These are phyloP conservation scores for Nanorana parkeri DNA, from an alignment of 2,113 vertebrate species.

Conservation along the genomic window DNA sequence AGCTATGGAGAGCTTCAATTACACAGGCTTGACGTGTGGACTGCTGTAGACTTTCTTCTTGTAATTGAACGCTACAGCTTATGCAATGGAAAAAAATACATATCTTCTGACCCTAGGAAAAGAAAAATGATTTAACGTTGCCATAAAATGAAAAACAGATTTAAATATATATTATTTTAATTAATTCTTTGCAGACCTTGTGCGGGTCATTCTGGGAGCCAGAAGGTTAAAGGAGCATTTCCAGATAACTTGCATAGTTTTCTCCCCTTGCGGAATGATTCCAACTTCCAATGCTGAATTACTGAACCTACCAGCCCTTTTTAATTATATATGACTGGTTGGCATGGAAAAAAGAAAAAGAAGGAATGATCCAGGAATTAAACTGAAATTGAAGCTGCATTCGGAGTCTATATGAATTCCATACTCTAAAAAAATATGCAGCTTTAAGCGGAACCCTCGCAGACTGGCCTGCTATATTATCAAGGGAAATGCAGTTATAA, in stretches of 20 bases:
- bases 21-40: no score
- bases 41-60: background rate
- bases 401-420: constrained; percentile 12
- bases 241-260: constrained; percentile 32
- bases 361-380: constrained; percentile 26
- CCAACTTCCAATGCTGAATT: constrained; percentile 9
- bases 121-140: background rate
- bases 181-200: constrained; percentile 21
- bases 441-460: background rate
- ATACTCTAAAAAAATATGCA: background rate
- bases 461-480: background rate
- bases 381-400: background rate
- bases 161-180: constrained; percentile 12
- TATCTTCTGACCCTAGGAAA: background rate
- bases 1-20: background rate
- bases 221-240: constrained; percentile 28
- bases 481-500: background rate
- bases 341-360: constrained; percentile 15
- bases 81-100: constrained; percentile 20
- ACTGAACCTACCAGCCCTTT: constrained; percentile 31
- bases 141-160: constrained; percentile 28
- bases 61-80: constrained; percentile 1
- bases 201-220: constrained; percentile 26
- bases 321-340: constrained; percentile 39
- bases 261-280: constrained; percentile 4